Conservation (phyloP, 2,888 invertebrate species). For the Gryllus longicercus region DNA sequence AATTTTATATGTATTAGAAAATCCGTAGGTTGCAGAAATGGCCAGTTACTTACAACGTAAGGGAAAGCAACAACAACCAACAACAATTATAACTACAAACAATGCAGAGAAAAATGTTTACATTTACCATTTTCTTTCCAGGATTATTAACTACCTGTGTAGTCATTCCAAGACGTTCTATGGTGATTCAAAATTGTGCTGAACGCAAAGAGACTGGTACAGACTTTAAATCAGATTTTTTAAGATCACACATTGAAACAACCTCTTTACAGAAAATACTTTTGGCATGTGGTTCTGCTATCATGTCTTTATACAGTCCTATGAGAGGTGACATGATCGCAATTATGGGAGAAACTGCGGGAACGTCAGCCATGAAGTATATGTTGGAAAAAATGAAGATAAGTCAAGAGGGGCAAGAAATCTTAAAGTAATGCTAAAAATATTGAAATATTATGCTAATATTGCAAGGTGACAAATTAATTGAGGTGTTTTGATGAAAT, state of each 20-base stretch:
- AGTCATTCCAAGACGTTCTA: too few species aligned
- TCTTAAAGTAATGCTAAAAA: conserved; percentile 48
- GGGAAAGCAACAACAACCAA: too few species aligned
- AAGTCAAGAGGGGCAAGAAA: conserved; percentile 71
- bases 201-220: not conserved
- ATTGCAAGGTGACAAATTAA: not conserved
- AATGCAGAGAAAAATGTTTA: too few species aligned
- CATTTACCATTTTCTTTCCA: too few species aligned
- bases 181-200: too few species aligned
- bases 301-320: conserved; percentile 78
- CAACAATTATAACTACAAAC: too few species aligned
- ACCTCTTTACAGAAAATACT: conserved; percentile 70
- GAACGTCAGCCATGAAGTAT: conserved; percentile 61
- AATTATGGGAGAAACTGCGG: conserved; percentile 89
- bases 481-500: not conserved
- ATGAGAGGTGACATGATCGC: conserved; percentile 85
- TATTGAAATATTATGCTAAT: not conserved
- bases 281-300: conserved; percentile 82
- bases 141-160: too few species aligned
- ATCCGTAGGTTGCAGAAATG: too few species aligned
- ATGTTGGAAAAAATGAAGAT: conserved; percentile 73
- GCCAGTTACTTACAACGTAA: too few species aligned
- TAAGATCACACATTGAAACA: conserved; percentile 61
- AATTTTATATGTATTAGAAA: too few species aligned
- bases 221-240: conserved; percentile 61